A percentile compares a stretch with the other conserved stretches of the same genome.
Evolutionary conservation across 2,113 vertebrate species (phyloP).

Genomic region (Paradoxurus hermaphroditus): DNA sequence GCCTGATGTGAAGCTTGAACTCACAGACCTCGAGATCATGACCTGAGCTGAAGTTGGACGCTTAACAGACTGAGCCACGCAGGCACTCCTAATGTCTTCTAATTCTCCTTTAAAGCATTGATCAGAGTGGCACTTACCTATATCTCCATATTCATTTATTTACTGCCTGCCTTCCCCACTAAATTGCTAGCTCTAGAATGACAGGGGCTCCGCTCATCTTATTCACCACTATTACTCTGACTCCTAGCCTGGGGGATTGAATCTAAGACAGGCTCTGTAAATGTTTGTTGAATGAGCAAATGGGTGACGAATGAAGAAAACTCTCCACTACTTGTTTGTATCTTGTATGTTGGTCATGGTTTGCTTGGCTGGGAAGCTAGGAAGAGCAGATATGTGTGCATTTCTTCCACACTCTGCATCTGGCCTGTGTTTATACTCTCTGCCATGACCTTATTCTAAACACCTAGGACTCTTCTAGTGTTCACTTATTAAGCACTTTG

Average conservation of each 20-base stretch:
- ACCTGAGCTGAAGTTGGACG: too few species aligned
- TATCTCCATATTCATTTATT: neutral
- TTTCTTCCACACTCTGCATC: neutral
- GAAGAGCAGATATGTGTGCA: neutral
- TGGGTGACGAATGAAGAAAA: neutral
- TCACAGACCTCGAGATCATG: too few species aligned
- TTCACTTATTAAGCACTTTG: neutral
- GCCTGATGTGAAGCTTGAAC: too few species aligned
- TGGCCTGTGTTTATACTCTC: neutral
- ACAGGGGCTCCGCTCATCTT: neutral
- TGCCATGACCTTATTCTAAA: neutral
- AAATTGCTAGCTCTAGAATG: neutral
- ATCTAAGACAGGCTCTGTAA: neutral
- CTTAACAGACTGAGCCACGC: too few species aligned
- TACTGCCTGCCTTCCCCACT: neutral
- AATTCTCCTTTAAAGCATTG: neutral
- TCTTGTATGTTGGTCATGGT: neutral
- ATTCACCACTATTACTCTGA: neutral
- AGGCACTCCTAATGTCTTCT: neutral
- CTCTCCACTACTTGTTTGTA: neutral
- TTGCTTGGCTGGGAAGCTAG: neutral
- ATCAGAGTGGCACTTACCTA: neutral
- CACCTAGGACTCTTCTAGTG: neutral
- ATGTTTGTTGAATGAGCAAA: neutral
- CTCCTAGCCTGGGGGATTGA: neutral